Base-by-base conservation (phyloP, 2,113 vertebrate genomes). In the Rhinolophus ferrumequinum region DNA sequence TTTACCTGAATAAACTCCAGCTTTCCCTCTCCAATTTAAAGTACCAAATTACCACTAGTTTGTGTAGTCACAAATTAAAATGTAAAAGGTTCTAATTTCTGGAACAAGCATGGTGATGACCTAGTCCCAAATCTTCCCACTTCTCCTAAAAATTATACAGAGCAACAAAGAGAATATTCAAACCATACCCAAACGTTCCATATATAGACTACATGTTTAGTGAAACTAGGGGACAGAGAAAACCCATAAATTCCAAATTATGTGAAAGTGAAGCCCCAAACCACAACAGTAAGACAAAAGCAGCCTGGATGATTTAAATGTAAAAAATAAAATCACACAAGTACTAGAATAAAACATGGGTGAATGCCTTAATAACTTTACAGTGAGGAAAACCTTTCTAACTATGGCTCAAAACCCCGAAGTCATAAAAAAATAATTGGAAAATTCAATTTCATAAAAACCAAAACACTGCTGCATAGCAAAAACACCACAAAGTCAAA, bases 401-500 rank as follows among this genome's bases (percentile, higher is more conserved):
- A 76, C 38, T 66, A 88, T 28, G 13, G 35, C 50, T 87, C 76
- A 56, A 86, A 69, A 86, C n/a, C 41, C 47, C 22, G 4, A 84
- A 73, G 19, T 66, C 50, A 83, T 88, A 38, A 56, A 85, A 86
- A 56, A 66, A 41, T 30, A 41, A 86, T 0, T 38, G 38, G 30
- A 33, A 86, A 92, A 91, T 69, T 73, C 60, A 76, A 91, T 22
- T 67, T 82, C 58, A 85, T 41, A 82, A 67, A 73, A 90, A 87
- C 28, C 69, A 69, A 77, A 87, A 58, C 67, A 38, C 50, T 56
- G 35, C 26, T 22, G 1, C 15, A 79, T 1, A 52, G 79, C 58
- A 60, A 80, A 73, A 77, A 58, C 14, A 86, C n/a, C 10, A 54
- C 67, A 75, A 69, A 62, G 35, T 58, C 52, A 77, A 30, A 93